Evolutionary conservation across 2,797 vertebrate genomes (phyloP), one percentile per base, ranked within the genome.

Genomic region (Melanotaenia pygmaea): DNA sequence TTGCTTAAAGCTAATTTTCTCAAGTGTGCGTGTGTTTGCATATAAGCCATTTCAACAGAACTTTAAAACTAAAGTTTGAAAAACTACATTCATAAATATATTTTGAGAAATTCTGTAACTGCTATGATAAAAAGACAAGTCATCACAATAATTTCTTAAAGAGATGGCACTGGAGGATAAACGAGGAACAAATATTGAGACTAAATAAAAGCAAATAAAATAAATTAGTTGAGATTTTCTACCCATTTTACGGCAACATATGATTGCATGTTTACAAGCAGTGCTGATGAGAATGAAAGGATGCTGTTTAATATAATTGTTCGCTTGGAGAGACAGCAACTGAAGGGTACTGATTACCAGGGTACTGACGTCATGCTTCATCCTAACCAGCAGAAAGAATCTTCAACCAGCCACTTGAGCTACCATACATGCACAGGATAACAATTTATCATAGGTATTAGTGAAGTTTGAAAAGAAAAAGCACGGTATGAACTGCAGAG

Each of bases 1-100:
- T 67, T 65, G 56, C 73, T 82, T 79, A 50, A 76, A 59, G 47
- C 81, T 62, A 67, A 35, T 76, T 72, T 77, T 64, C 68, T 65
- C 64, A 35, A 2, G 64, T 67, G 61, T 56, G 43, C 60, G 30
- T 57, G 45, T 72, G 58, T 77, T 83, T 74, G 81, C 1, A 37
- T 72, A 72, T 69, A 12, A 11, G 38, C 70, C 38, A 43, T 54
- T 38, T 68, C 40, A 51, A 38, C 8, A 14, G 24, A 64, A 62
- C 61, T 30, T 69, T 35, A 70, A 65, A 50, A 20, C 32, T 20
- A 13, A 64, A 40, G n/a, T 37, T 71, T 43, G 26, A 9, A n/a
- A 7, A 67, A 16, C 37, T 10, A 3, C 16, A 37, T 9, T 50
- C 3, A 51, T 11, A 22, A 53, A 24, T 24, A 53, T 53, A 11